Evolutionary conservation across 2,797 vertebrate genomes (phyloP), one percentile per base, ranked within the genome.

Genomic region (Tragopan temminckii): DNA sequence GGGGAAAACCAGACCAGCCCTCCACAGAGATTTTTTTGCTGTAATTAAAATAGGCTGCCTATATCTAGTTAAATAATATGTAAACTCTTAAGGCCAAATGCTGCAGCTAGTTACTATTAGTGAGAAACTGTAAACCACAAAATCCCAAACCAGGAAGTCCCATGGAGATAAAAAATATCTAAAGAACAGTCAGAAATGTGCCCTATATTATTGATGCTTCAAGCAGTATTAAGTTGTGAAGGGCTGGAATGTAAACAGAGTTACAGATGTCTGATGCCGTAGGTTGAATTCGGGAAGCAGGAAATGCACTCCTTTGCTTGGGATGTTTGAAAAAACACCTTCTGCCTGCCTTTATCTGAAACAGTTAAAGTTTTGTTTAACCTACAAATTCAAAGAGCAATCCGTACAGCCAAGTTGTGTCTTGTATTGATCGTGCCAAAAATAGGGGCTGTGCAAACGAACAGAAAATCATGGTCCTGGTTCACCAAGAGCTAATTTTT

Each of bases 91-190:
- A 95, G 94, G 93, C 90, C 92, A 95, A 93, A 94, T 89, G 74
- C 95, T 95, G 77, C 90, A 95, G 92, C 91, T 89, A 97, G 92
- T 96, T 95, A 88, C 89, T 91, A 11, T 94, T 92, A 92, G 95
- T 75, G 90, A 88, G 92, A 95, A 95, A 97, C 74, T 74, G 72
- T 95, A 96, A 95, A 93, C 93, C 94, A 76, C 95, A 93, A 96
- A 95, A 96, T 96, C 92, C 82, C 92, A 76, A 95, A 92, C 93
- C 93, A 96, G 95, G 93, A 97, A 97, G 87, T 94, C 82, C 86
- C 92, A 89, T 93, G 93, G 90, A 96, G 94, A 97, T 95, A 95
- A 95, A 96, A 95, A 95, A 92, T 91, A 96, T 94, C 93, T 96
- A 88, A 93, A 89, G 93, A 95, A 50, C 92, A 95, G 92, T 81